Evolutionary conservation across 2,888 invertebrate genomes (phyloP).

Genomic region (Tanytarsus gracilentus): DNA sequence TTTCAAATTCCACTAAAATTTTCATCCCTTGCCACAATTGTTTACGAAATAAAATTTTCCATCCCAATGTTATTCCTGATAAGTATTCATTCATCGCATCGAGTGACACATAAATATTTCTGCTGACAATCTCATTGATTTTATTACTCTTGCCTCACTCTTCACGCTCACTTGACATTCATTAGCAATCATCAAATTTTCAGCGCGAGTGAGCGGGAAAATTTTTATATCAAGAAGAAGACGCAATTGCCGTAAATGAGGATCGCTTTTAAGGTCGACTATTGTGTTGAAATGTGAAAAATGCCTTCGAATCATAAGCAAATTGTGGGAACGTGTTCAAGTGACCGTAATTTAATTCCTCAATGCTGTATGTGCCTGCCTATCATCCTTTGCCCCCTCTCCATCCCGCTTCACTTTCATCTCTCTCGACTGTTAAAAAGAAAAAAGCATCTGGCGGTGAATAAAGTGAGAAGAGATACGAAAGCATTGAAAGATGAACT

Average conservation of each 20-base stretch:
- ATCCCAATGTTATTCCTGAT: no score
- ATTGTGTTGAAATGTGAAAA: neutral
- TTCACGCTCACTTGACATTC: neutral
- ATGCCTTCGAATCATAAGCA: slow-evolving; percentile 14
- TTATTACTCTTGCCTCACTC: neutral
- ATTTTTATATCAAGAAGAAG: neutral
- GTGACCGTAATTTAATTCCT: slow-evolving; percentile 20
- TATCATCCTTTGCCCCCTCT: neutral
- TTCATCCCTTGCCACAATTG: no score
- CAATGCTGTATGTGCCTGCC: no score
- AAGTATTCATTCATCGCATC: no score
- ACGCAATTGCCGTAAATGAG: neutral
- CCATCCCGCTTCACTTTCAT: neutral
- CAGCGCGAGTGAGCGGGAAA: neutral
- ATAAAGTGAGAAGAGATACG: no score
- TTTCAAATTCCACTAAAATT: no score
- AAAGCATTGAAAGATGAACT: no score
- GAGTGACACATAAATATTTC: neutral
- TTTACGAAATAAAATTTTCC: no score
- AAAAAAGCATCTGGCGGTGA: no score
- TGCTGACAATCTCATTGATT: slow-evolving; percentile 20
- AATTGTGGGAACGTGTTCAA: slow-evolving; percentile 24
- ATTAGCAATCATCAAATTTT: neutral
- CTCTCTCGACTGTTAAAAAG: no score
- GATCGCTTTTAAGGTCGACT: neutral